Conservation (phyloP, 2,797 vertebrate genomes). For the Takifugu ocellatus region DNA sequence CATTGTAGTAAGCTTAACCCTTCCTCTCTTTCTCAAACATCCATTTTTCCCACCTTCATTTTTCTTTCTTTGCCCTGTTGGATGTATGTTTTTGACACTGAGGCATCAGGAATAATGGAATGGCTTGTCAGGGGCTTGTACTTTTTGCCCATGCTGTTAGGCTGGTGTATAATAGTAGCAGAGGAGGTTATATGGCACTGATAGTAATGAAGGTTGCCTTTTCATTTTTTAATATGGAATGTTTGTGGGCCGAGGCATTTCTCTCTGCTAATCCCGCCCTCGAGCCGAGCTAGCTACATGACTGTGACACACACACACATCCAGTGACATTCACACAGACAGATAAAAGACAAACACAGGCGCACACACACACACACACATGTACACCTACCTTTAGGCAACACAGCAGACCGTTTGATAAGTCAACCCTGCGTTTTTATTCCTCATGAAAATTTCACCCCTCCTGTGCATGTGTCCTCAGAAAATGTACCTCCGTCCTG, state of each 20-base stretch:
- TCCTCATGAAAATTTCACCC: slow-evolving; percentile 66
- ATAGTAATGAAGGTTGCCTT: slow-evolving; percentile 80
- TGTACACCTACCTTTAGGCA: slow-evolving; percentile 66
- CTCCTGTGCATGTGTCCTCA: slow-evolving; percentile 58
- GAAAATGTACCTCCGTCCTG: slow-evolving; percentile 53
- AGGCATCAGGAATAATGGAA: slow-evolving; percentile 76
- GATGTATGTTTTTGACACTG: slow-evolving; percentile 72
- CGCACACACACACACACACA: slow-evolving; percentile 27
- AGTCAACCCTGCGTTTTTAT: slow-evolving; percentile 66
- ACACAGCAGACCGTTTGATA: slow-evolving; percentile 73
- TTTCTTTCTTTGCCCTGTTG: slow-evolving; percentile 59
- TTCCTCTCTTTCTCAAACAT: slow-evolving; percentile 45
- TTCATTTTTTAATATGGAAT: slow-evolving; percentile 79
- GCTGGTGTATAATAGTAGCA: slow-evolving; percentile 65
- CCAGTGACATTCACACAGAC: slow-evolving; percentile 58
- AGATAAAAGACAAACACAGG: slow-evolving; percentile 49
- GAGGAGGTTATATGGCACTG: slow-evolving; percentile 73
- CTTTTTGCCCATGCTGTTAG: slow-evolving; percentile 69
- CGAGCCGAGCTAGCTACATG: slow-evolving; percentile 73
- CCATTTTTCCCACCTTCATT: slow-evolving; percentile 44
- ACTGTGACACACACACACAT: slow-evolving; percentile 43
- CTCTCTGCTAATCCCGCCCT: slow-evolving; percentile 77
- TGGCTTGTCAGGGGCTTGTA: slow-evolving; percentile 73
- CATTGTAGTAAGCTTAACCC: slow-evolving; percentile 67
- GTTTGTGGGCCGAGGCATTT: slow-evolving; percentile 75